Conservation (phyloP, 2,797 vertebrate genomes). For the Acrocephalus scirpaceus region DNA sequence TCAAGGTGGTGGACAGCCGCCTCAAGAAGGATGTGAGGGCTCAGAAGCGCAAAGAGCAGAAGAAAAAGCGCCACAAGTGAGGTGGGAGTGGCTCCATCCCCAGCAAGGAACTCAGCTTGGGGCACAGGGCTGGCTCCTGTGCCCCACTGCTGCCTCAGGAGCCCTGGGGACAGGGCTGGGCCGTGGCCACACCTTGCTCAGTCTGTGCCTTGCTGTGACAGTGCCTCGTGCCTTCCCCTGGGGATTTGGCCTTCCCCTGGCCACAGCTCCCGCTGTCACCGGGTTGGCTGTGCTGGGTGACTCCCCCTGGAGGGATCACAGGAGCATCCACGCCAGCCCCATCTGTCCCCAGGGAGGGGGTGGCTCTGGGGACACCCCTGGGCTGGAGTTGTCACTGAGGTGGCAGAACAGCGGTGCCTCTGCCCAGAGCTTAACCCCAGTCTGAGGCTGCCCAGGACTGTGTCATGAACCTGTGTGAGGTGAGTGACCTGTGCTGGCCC, state of each 20-base stretch:
- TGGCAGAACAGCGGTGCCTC: background rate
- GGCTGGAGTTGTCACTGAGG: rapidly evolving
- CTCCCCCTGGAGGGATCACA: background rate
- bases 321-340: rapidly evolving
- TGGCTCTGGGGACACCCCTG: background rate
- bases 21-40: slow-evolving; percentile 95
- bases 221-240: background rate
- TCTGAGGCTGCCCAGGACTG: background rate
- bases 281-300: background rate
- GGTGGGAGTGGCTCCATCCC: rapidly evolving
- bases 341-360: background rate
- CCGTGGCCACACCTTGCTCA: too few species aligned
- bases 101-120: rapidly evolving
- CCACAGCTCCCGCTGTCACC: background rate
- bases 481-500: background rate
- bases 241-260: background rate
- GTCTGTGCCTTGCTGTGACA: background rate
- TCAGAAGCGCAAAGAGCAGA: slow-evolving; percentile 84
- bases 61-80: slow-evolving; percentile 62
- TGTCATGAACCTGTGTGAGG: rapidly evolving
- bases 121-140: background rate
- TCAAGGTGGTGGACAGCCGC: slow-evolving; percentile 92
- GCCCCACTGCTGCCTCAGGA: rapidly evolving
- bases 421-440: background rate
- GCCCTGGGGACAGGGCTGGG: background rate